Evolutionary conservation across 2,888 invertebrate species (phyloP).

Genomic region (Molorchus minor): DNA sequence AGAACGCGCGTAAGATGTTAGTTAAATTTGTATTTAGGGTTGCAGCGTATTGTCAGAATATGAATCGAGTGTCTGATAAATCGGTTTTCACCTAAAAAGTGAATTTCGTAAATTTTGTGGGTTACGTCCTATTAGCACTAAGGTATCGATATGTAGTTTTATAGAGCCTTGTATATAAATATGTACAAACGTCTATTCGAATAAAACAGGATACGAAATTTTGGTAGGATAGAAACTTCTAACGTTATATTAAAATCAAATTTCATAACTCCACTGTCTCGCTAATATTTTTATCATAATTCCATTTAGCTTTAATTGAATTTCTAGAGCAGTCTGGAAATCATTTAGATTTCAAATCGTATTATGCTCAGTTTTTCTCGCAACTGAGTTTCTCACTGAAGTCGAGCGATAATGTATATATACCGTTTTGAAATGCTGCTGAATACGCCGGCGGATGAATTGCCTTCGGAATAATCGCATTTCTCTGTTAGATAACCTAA

Average conservation of each 20-base stretch:
- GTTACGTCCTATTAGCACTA: too few species aligned
- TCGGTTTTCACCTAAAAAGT: too few species aligned
- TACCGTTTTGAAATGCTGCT: slow-evolving; percentile 45
- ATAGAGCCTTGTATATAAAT: too few species aligned
- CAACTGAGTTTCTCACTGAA: slow-evolving; percentile 5
- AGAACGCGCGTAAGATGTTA: too few species aligned
- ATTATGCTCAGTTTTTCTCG: slow-evolving; percentile 15
- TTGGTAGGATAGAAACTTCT: slow-evolving; percentile 44
- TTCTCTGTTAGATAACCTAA: slow-evolving; percentile 50
- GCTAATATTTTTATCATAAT: slow-evolving; percentile 12
- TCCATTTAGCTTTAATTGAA: slow-evolving; percentile 12
- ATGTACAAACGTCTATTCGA: too few species aligned
- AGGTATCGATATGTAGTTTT: too few species aligned
- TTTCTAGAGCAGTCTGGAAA: slow-evolving; percentile 11
- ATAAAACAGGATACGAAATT: too few species aligned
- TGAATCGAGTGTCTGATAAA: too few species aligned
- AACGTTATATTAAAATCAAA: slow-evolving; percentile 9
- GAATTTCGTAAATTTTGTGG: too few species aligned
- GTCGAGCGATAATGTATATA: slow-evolving; percentile 27
- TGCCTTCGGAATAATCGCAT: slow-evolving; percentile 48
- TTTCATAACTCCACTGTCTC: slow-evolving; percentile 1
- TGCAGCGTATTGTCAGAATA: too few species aligned
- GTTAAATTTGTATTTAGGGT: too few species aligned
- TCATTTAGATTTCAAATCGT: slow-evolving; percentile 18
- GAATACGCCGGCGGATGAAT: slow-evolving; percentile 44